These are phyloP conservation scores for Leptinotarsa lineolata DNA, from an alignment of 1,140 invertebrate genomes.

Conservation along the genomic window DNA sequence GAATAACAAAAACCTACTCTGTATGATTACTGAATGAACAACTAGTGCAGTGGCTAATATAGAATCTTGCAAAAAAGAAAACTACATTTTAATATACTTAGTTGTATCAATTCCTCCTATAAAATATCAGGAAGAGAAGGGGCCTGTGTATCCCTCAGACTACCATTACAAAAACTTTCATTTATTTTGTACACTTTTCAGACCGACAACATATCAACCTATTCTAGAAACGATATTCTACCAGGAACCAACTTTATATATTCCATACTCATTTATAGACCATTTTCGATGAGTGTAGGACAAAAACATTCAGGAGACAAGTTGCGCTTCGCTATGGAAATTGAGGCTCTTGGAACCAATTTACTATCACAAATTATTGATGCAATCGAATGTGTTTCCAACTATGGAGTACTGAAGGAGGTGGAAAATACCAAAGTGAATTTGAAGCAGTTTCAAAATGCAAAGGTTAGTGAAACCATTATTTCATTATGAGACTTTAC, in stretches of 20 bases:
- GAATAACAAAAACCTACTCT: too few relatives aligned
- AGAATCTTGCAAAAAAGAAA: too few relatives aligned
- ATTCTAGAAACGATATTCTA: slow-evolving; percentile 26
- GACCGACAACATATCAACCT: neutral
- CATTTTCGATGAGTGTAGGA: slow-evolving; percentile 42
- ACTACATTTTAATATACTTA: too few relatives aligned
- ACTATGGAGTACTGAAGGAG: slow-evolving; percentile 60
- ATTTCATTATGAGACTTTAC: slow-evolving; percentile 23
- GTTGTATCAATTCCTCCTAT: too few relatives aligned
- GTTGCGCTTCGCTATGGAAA: slow-evolving; percentile 54
- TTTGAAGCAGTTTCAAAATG: slow-evolving; percentile 44
- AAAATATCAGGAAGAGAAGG: too few relatives aligned
- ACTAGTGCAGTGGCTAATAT: too few relatives aligned
- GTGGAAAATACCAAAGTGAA: slow-evolving; percentile 58
- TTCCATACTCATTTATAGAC: slow-evolving; percentile 53
- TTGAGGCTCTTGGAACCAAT: slow-evolving; percentile 61
- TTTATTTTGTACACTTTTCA: neutral
- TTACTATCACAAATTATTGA: slow-evolving; percentile 63
- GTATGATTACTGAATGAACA: too few relatives aligned
- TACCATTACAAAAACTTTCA: too few relatives aligned
- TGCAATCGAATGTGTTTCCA: slow-evolving; percentile 62
- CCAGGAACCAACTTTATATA: slow-evolving; percentile 52
- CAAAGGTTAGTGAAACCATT: slow-evolving; percentile 55
- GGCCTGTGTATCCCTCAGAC: too few relatives aligned
- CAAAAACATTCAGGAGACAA: slow-evolving; percentile 30